These are phyloP conservation scores for Drosophila oshimai DNA, from an alignment of 1,140 invertebrate genomes.

Conservation along the genomic window DNA sequence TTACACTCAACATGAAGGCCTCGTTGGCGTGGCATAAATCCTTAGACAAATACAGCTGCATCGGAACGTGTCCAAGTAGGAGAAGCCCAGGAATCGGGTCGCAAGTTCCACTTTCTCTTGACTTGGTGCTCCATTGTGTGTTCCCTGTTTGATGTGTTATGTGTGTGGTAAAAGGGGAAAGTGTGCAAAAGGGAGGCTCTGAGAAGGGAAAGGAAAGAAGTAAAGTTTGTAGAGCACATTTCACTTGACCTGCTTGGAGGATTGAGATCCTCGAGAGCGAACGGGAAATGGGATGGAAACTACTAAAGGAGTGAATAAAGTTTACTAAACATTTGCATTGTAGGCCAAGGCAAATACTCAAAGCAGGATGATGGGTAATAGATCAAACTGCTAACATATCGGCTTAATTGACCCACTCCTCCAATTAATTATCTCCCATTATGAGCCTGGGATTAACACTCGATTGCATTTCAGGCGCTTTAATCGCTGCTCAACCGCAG, in stretches of 20 bases:
- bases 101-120: constrained; percentile 44
- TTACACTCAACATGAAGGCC: background rate
- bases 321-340: constrained; percentile 42
- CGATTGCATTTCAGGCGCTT: constrained; percentile 34
- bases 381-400: background rate
- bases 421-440: constrained; percentile 30
- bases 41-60: constrained; percentile 15
- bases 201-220: background rate
- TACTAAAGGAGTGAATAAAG: background rate
- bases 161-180: constrained; percentile 2
- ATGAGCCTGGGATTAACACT: constrained; percentile 5
- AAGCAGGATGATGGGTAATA: background rate
- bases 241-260: constrained; percentile 56
- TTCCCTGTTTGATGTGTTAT: constrained; percentile 14
- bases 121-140: constrained; percentile 45
- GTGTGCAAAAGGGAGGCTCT: background rate
- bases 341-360: constrained; percentile 20
- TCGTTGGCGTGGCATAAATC: background rate
- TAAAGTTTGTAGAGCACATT: constrained; percentile 55
- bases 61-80: constrained; percentile 43
- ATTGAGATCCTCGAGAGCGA: constrained; percentile 13
- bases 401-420: background rate
- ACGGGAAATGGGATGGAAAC: constrained; percentile 38
- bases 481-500: constrained; percentile 37
- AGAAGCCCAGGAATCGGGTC: constrained; percentile 49